Base-by-base conservation (phyloP, 2,888 invertebrate species). In the Bombyx huttoni region DNA sequence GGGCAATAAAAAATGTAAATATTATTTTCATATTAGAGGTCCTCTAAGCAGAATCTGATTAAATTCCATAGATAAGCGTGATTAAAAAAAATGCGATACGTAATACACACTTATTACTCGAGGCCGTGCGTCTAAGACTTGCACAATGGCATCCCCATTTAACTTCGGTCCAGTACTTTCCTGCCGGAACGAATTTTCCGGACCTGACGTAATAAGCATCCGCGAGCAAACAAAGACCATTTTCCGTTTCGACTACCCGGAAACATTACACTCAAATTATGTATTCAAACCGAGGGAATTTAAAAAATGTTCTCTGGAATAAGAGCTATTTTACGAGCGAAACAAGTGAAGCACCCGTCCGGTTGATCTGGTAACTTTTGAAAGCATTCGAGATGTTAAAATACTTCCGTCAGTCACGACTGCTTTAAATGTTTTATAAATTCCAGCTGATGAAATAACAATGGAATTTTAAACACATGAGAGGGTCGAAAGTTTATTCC, bases 201-300 rank as follows among this genome's bases (percentile, higher is more conserved):
- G 75, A 77, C 70, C 73, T 75, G 69, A 66, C 73, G 76, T 81
- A 80, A 79, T 81, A 83, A 81, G 78, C 79, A 76, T 77, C 79
- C 78, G 73, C 66, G 71, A 61, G 64, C 79, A 81, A 78, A 86
- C 84, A 84, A 83, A 81, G 78, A 79, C n/a, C 75, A 73, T 78
- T 77, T 78, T 75, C 79, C 76, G 73, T 76, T 75, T 58, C 61
- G 63, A 67, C 59, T 68, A 68, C 63, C 70, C 74, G 78, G 80
- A 81, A 81, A 78, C 76, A 75, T 80, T 76, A 78, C 62, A 61
- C 58, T 63, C 60, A 70, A 78, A 77, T 76, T 76, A 75, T 73
- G 68, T 71, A 73, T 77, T 77, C 64, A 72, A 75, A 68, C 67
- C 59, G 60, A 57, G 62, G 60, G 65, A 65, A 66, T 67, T 64